Base-by-base conservation (phyloP, 2,113 vertebrate genomes). In the Poeciliopsis occidentalis region DNA sequence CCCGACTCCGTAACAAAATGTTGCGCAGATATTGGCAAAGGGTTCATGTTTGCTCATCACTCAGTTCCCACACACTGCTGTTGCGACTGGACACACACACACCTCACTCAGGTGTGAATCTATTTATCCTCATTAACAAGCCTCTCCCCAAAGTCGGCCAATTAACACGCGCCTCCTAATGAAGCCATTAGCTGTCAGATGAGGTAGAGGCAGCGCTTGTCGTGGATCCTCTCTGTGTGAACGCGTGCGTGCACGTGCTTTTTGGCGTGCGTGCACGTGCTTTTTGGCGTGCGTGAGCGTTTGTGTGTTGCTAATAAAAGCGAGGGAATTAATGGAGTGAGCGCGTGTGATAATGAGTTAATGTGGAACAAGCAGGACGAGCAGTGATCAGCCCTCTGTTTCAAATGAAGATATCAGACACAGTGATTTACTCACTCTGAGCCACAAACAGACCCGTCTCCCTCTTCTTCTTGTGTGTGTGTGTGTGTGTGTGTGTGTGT, bases 181-280 rank as follows among this genome's bases (percentile, higher is more conserved):
- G 95, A 96, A 97, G 95, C 96, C 95, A 97, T 97, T 97, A 96
- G 96, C 95, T 97, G 96, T 97, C 97, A 97, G 94, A 97, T 96
- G 97, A 97, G 95, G 95, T 96, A 94, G 94, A 94, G 92, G 95
- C 95, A 95, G 95, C 89, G 94, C 94, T 95, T 96, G 96, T 96
- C 96, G 95, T 91, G 87, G 89, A 93, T 93, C 95, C 93, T 65
- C 85, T 24, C 22, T 24, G 7, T 54, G 7, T 37, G 34, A 37
- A 37, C 1, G 34, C 34, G 34, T 34, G 8, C 8, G 8, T 34
- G 34, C 32, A 8, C 34, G 34, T 34, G 8, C 34, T 8, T 34
- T 34, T 31, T 39, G n/a, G 47, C 19, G 19, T 19, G 47, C 22
- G 47, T 7, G 31, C 0, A 5, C 6, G 31, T 6, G n/a, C n/a